These are phyloP conservation scores for Lagenorhynchus albirostris DNA, from an alignment of 2,113 vertebrate genomes.

Conservation along the genomic window DNA sequence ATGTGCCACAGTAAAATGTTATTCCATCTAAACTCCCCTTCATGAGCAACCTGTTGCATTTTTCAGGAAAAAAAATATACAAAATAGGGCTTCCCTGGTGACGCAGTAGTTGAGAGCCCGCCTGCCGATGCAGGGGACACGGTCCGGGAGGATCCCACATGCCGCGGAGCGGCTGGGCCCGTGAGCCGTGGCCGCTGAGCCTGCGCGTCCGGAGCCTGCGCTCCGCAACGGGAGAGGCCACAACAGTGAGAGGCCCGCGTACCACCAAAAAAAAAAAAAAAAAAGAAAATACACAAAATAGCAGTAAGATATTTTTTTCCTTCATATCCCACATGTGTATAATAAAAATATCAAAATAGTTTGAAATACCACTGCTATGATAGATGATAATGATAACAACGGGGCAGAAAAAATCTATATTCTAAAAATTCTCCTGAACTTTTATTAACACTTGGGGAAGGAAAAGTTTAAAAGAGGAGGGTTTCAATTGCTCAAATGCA, in stretches of 20 bases:
- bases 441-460: not conserved
- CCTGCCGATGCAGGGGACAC: too few species aligned
- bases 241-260: too few species aligned
- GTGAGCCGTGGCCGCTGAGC: too few species aligned
- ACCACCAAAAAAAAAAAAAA: not conserved
- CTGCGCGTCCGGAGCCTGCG: too few species aligned
- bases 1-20: not conserved
- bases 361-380: not conserved
- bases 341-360: not conserved
- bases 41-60: not conserved
- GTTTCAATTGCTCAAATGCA: rapidly evolving
- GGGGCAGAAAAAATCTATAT: too few species aligned
- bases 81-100: not conserved
- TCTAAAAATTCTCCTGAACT: not conserved
- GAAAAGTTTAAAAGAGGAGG: rapidly evolving
- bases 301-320: not conserved
- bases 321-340: rapidly evolving
- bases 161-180: too few species aligned
- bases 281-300: not conserved
- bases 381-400: not conserved
- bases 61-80: not conserved
- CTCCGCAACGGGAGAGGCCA: too few species aligned
- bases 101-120: too few species aligned
- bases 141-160: too few species aligned
- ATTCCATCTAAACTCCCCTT: not conserved